Evolutionary conservation across 2,888 invertebrate genomes (phyloP).

Genomic region (Diarsia brunnea): DNA sequence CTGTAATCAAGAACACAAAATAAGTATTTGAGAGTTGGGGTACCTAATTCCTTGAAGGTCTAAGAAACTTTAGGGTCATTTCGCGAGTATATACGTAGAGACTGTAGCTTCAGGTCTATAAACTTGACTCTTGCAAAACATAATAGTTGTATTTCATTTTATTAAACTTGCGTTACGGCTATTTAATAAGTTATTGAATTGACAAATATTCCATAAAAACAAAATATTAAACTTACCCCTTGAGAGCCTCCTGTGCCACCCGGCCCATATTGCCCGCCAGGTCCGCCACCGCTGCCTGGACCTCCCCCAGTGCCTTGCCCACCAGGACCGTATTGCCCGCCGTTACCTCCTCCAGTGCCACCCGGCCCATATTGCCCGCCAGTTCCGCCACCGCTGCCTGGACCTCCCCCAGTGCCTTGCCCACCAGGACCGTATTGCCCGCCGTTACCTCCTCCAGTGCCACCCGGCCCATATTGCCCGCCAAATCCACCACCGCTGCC

Average conservation of each 20-base stretch:
- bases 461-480: slow-evolving; percentile 20
- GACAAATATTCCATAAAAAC: neutral
- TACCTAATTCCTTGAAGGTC: neutral
- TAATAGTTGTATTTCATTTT: neutral
- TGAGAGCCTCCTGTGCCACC: slow-evolving; percentile 20
- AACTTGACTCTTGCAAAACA: neutral
- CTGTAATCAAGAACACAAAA: slow-evolving; percentile 59
- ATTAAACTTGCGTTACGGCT: neutral
- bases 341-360: slow-evolving; percentile 24
- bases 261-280: slow-evolving; percentile 10
- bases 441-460: slow-evolving; percentile 18
- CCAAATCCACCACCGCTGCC: slow-evolving; percentile 13
- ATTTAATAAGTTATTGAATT: neutral
- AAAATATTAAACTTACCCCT: slow-evolving; percentile 26
- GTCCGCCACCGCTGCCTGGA: slow-evolving; percentile 19
- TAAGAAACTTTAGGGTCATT: neutral
- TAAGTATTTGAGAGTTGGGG: slow-evolving; percentile 1
- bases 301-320: no score
- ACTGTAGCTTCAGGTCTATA: neutral
- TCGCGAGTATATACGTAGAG: neutral
- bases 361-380: slow-evolving; percentile 32
- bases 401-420: slow-evolving; percentile 26
- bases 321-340: slow-evolving; percentile 8
- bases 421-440: slow-evolving; percentile 26
- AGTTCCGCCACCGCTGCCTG: neutral